A percentile compares a stretch with the other conserved stretches of the same genome.
phyloP scores from a whole-genome alignment of 2,797 vertebrate species.

The Prunella strophiata region DNA sequence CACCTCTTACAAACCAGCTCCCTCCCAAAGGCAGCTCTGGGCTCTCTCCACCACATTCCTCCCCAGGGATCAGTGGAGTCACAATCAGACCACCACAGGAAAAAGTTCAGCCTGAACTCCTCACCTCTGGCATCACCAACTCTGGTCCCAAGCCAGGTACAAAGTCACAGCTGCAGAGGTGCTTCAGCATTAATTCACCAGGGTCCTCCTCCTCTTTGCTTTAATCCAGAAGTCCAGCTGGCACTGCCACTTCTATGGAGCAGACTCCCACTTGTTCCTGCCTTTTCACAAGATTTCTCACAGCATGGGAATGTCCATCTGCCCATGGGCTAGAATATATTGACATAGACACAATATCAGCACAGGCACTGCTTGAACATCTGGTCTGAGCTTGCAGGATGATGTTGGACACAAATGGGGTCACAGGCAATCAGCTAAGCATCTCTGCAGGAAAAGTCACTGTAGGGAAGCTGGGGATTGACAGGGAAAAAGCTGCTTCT shows the following conservation, averaged over 20 bases:
- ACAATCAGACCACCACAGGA: not conserved
- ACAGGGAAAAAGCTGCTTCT: not conserved
- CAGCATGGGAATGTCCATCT: not conserved
- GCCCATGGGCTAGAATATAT: not conserved
- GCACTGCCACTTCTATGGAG: not conserved
- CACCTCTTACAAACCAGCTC: not conserved
- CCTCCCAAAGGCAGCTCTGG: not conserved
- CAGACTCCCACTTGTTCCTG: not conserved
- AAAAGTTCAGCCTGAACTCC: not conserved
- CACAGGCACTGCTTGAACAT: fast-evolving
- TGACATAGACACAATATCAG: not conserved
- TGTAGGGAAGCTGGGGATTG: not conserved
- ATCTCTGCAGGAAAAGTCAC: not conserved
- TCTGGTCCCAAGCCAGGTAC: not conserved
- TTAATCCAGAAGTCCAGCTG: not conserved
- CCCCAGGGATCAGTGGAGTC: not conserved
- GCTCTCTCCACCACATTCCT: not conserved
- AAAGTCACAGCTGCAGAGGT: not conserved
- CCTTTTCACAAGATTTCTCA: not conserved
- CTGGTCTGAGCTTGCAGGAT: not conserved
- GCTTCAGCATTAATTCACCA: not conserved
- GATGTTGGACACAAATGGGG: not conserved
- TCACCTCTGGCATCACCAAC: not conserved
- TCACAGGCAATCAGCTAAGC: not conserved
- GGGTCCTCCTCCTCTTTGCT: not conserved